Evolutionary conservation across 37 sponge, comb jelly and placozoan species (phyloP).

Genomic region (Mnemiopsis leidyi): DNA sequence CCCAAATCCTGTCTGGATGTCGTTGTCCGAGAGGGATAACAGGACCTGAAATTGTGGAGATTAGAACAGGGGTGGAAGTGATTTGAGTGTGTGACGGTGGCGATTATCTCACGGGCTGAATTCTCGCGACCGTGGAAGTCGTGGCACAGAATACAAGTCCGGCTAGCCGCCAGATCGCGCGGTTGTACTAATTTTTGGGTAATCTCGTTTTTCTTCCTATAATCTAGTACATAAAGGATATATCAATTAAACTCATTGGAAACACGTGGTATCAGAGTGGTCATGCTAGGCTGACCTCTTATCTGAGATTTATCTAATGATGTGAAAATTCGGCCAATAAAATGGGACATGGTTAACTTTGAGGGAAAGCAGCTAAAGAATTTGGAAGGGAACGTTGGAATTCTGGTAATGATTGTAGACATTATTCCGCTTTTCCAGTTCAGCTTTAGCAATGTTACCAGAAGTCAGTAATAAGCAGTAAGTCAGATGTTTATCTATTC

Average conservation of each 20-base stretch:
- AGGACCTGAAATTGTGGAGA: conserved; percentile 63
- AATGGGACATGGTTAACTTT: too few species aligned
- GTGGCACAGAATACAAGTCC: background rate
- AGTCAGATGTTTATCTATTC: background rate
- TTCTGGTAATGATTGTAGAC: background rate
- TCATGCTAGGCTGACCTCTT: background rate
- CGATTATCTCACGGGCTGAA: background rate
- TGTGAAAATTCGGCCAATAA: background rate
- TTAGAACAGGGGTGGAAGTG: background rate
- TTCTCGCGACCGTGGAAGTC: background rate
- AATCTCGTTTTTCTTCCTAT: background rate
- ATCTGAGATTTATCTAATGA: background rate
- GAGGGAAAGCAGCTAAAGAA: too few species aligned
- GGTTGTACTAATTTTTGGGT: background rate
- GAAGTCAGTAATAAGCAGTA: too few species aligned
- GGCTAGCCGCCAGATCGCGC: background rate
- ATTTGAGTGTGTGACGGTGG: background rate
- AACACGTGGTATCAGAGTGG: background rate
- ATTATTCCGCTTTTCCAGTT: background rate
- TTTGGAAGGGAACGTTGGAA: too few species aligned
- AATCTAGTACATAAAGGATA: background rate
- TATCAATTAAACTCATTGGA: background rate
- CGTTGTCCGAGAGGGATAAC: conserved; percentile 69
- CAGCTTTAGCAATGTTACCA: too few species aligned
- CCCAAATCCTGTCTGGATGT: conserved; percentile 72